Evolutionary conservation across 2,797 vertebrate genomes (phyloP), one percentile per base, ranked within the genome.

Genomic region (Pteropus rufus): DNA sequence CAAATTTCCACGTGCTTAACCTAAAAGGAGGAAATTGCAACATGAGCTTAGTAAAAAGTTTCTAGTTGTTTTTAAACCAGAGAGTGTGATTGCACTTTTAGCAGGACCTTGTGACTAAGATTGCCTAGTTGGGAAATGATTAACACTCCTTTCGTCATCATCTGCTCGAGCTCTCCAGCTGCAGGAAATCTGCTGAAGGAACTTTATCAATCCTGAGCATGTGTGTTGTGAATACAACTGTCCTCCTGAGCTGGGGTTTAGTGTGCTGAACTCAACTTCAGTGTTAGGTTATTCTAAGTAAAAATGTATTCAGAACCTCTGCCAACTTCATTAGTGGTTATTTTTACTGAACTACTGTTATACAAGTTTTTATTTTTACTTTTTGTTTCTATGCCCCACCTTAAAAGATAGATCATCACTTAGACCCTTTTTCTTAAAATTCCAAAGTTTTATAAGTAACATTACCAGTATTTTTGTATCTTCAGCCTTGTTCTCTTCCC

Each of bases 101-200:
- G 90, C 93, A 97, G 93, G 84, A 98, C 96, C 98, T 95, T 97
- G 94, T 97, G 96, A 96, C 94, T 97, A 98, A 96, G 67, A 80
- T 70, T 84, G 92, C 86, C 56, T 12, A 1, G 91, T 88, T 64
- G 77, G 98, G 96, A 98, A 98, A 98, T 98, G 16, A 98, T 98
- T 98, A 99, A 98, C 97, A 97, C 93, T 94, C 85, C 79, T 94
- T 96, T 97, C 94, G 97, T 97, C 96, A 97, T 97, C 97, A 97
- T 72, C 58, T 64, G 29, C 96, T 89, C 0, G 15, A 96, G 91
- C 93, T 97, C 83, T 97, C 88, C 58, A 93, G 81, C 21, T 76
- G 83, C 34, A 95, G 91, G 65, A 72, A 70, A 94, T 75, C 56
- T 82, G 65, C 81, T 41, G 87, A 72, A 92, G 73, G 60, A 72